Conservation (phyloP, 2,888 invertebrate genomes). For the Poecilobothrus nobilitatus region DNA sequence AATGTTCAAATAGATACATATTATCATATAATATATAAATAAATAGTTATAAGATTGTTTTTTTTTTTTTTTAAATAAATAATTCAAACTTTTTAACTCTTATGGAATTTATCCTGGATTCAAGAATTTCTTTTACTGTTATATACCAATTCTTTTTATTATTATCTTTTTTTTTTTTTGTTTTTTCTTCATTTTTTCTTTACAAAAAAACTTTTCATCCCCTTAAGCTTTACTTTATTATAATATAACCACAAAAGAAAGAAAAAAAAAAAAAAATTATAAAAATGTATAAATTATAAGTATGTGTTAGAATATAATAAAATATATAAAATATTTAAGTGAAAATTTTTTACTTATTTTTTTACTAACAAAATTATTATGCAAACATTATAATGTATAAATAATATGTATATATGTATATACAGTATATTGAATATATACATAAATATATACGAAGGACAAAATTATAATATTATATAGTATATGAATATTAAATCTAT, state of each 20-base stretch:
- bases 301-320: constrained; percentile 6
- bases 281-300: not conserved
- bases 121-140: not conserved
- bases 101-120: not conserved
- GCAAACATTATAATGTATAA: not conserved
- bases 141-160: not conserved
- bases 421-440: no score
- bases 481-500: no score
- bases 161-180: no score
- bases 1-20: no score
- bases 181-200: no score
- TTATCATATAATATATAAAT: no score
- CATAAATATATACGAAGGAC: no score
- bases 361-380: not conserved
- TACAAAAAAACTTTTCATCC: constrained; percentile 1
- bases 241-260: not conserved
- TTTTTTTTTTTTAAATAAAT: not conserved
- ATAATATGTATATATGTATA: not conserved
- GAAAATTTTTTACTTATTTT: not conserved
- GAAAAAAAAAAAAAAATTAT: no score
- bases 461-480: no score
- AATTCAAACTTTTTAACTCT: not conserved
- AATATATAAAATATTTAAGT: not conserved
- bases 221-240: not conserved
- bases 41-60: no score